Conservation (phyloP, 1,140 invertebrate species). For the Formica exsecta region DNA sequence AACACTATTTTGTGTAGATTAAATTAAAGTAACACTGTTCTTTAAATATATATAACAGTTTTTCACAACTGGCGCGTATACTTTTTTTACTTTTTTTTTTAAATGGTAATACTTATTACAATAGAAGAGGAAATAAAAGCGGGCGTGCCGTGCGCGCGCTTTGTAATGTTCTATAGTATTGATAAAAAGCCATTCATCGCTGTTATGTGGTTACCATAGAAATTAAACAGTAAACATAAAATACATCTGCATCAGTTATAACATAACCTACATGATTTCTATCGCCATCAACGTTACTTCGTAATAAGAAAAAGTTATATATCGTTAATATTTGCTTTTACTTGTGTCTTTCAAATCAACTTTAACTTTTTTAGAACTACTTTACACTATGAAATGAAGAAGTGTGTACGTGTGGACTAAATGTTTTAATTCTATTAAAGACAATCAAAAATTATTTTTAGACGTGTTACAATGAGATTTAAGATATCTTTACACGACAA, state of each 20-base stretch:
- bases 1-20: too few species aligned
- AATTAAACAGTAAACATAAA: constrained; percentile 17
- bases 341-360: not conserved
- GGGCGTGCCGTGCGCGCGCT: too few species aligned
- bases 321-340: constrained; percentile 1
- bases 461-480: constrained; percentile 88
- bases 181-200: too few species aligned
- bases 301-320: not conserved
- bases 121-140: too few species aligned
- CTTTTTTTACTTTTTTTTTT: too few species aligned
- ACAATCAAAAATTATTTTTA: not conserved
- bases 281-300: not conserved
- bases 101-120: too few species aligned
- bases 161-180: too few species aligned
- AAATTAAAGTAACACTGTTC: too few species aligned
- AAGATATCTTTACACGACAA: constrained; percentile 92
- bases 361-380: not conserved
- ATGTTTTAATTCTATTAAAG: not conserved
- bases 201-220: not conserved
- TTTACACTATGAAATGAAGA: not conserved
- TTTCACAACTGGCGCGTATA: too few species aligned
- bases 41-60: too few species aligned
- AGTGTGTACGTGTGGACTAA: not conserved
- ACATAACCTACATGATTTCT: not conserved
- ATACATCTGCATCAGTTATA: not conserved